A percentile compares a stretch with the other conserved stretches of the same genome.
phyloP scores from a whole-genome alignment of 1,140 invertebrate genomes.

The Lepidurus apus region DNA sequence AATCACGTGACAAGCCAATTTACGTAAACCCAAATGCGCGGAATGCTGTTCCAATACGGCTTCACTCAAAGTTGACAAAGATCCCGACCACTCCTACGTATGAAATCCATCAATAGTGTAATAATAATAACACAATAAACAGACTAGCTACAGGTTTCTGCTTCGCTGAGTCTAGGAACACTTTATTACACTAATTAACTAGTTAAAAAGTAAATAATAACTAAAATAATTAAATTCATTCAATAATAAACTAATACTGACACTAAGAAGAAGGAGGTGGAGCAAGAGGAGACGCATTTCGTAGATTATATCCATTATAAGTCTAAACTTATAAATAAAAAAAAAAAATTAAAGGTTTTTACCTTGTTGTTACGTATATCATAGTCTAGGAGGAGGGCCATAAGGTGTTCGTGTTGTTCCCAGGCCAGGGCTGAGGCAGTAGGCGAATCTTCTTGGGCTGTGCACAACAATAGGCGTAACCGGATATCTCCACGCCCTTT shows the following conservation, averaged over 20 bases:
- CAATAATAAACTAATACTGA: too few relatives aligned
- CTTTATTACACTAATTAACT: too few relatives aligned
- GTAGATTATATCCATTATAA: too few relatives aligned
- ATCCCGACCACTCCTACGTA: neutral
- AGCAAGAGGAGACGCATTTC: too few relatives aligned
- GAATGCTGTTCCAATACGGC: neutral
- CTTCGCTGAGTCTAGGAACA: too few relatives aligned
- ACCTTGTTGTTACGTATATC: neutral
- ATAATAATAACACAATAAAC: too few relatives aligned
- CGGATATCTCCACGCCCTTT: conserved; percentile 79
- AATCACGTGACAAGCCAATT: neutral
- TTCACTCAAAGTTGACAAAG: neutral
- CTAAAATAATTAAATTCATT: too few relatives aligned
- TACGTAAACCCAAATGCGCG: neutral
- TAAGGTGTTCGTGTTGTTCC: neutral
- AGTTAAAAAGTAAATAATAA: too few relatives aligned
- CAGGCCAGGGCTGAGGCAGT: neutral
- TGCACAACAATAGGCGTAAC: conserved; percentile 51
- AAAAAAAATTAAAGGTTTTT: neutral
- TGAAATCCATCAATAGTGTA: too few relatives aligned
- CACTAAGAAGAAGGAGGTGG: too few relatives aligned
- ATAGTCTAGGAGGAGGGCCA: neutral
- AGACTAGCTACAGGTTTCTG: too few relatives aligned
- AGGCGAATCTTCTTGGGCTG: neutral
- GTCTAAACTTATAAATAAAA: too few relatives aligned